Evolutionary conservation across 2,113 vertebrate genomes (phyloP), one percentile per base, ranked within the genome.

Genomic region (Gambusia holbrooki): DNA sequence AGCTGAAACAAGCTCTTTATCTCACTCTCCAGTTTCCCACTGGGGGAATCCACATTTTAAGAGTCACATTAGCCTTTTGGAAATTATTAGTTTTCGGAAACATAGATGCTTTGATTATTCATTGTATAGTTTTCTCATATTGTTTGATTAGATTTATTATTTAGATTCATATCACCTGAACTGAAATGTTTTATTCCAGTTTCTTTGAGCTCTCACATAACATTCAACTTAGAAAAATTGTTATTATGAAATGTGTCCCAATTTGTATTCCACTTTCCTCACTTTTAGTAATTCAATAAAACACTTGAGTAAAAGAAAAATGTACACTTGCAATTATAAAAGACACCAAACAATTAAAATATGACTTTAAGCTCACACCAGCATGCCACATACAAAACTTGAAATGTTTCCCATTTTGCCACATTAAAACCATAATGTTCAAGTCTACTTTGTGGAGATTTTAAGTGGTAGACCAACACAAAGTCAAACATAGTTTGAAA

Each of bases 191-290:
- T 29, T 51, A 6, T 6, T 61, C 54, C 19, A 25, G 48, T 76
- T 71, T 61, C 9, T 29, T 19, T 70, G 22, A 74, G 28, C 45
- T 61, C 42, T 73, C 33, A 35, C 60, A 71, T 32, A 71, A 30
- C 30, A 70, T 83, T 78, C 45, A 32, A 61, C 45, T 30, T 12
- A 72, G 3, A 37, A 79, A 82, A 76, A 66, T 65, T 17, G 5
- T 48, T 19, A 4, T 19, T 48, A 19, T 19, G 6, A 84, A 87
- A 72, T 54, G 1, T 33, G 76, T 74, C 70, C 61, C 66, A 54
- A n/a, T 74, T 64, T 67, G 69, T 76, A 73, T 30, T 66, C 17
- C 45, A 58, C 68, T 71, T 54, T 82, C 69, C 67, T 74, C n/a
- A 76, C 62, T 67, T 51, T 60, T 84, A 73, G 68, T 48, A 80